phyloP scores from a whole-genome alignment of 2,888 invertebrate species.

The Hydropsyche betteni region DNA sequence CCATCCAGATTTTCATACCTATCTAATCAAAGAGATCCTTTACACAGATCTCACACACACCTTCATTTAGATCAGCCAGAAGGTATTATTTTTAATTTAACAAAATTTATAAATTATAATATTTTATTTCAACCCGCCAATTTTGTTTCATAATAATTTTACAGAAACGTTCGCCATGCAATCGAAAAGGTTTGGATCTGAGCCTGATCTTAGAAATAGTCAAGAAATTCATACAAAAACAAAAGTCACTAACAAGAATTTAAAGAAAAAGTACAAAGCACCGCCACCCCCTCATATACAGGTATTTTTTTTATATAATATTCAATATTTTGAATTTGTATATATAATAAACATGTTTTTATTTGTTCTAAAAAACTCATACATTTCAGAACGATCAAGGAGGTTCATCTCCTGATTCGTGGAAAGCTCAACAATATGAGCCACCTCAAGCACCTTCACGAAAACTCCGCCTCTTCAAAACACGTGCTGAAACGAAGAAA shows the following conservation, averaged over 20 bases:
- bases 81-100: slow-evolving; percentile 53
- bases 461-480: slow-evolving; percentile 76
- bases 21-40: slow-evolving; percentile 57
- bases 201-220: slow-evolving; percentile 72
- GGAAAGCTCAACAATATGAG: slow-evolving; percentile 64
- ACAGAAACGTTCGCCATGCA: slow-evolving; percentile 56
- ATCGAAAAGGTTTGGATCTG: slow-evolving; percentile 75
- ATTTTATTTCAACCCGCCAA: background rate
- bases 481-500: slow-evolving; percentile 76
- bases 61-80: slow-evolving; percentile 61
- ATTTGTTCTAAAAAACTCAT: slow-evolving; percentile 25
- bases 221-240: slow-evolving; percentile 56
- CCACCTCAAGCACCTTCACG: slow-evolving; percentile 59
- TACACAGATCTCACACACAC: slow-evolving; percentile 65
- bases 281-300: slow-evolving; percentile 70
- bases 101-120: background rate
- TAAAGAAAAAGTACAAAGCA: slow-evolving; percentile 82
- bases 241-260: slow-evolving; percentile 63
- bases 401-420: slow-evolving; percentile 70
- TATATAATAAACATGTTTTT: background rate
- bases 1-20: slow-evolving; percentile 48
- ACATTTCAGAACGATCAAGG: slow-evolving; percentile 59
- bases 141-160: slow-evolving; percentile 54
- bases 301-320: slow-evolving; percentile 53
- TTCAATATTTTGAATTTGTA: slow-evolving; percentile 31